Evolutionary conservation across 1,140 invertebrate species (phyloP).

Genomic region (Pteromalus puparum): DNA sequence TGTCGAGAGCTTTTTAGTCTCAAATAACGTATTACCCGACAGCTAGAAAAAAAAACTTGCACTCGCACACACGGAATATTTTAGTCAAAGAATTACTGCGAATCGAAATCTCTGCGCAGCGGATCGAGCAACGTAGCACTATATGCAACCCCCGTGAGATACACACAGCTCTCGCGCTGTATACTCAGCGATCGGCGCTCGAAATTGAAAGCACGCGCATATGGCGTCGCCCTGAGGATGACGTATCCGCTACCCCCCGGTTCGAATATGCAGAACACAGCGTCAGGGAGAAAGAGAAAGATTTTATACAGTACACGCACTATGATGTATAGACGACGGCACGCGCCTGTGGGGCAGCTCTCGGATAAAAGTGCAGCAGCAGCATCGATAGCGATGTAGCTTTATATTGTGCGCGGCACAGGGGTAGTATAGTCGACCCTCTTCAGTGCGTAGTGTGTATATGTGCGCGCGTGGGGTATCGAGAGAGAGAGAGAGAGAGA

Average conservation of each 20-base stretch:
- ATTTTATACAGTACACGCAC: background rate
- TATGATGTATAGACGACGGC: background rate
- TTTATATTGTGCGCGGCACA: background rate
- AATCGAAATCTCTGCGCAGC: too few relatives aligned
- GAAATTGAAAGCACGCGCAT: conserved; percentile 57
- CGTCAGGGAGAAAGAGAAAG: background rate
- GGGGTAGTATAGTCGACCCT: background rate
- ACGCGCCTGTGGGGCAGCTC: conserved; percentile 50
- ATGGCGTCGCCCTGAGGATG: conserved; percentile 62
- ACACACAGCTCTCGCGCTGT: background rate
- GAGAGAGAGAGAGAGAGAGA: too few relatives aligned
- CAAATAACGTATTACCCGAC: too few relatives aligned
- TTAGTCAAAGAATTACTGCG: too few relatives aligned
- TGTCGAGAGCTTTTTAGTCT: too few relatives aligned
- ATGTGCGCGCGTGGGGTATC: too few relatives aligned
- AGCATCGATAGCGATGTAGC: conserved; percentile 12
- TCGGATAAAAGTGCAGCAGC: conserved; percentile 61
- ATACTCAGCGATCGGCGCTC: background rate
- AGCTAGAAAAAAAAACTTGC: too few relatives aligned
- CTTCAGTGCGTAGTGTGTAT: background rate
- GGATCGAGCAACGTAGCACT: background rate
- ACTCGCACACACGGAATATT: too few relatives aligned
- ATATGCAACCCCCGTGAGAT: background rate
- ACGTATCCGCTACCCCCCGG: conserved; percentile 61
- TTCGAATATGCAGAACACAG: background rate